These are phyloP conservation scores for Chalcosyrphus nemorum DNA, from an alignment of 2,888 invertebrate species.

Conservation along the genomic window DNA sequence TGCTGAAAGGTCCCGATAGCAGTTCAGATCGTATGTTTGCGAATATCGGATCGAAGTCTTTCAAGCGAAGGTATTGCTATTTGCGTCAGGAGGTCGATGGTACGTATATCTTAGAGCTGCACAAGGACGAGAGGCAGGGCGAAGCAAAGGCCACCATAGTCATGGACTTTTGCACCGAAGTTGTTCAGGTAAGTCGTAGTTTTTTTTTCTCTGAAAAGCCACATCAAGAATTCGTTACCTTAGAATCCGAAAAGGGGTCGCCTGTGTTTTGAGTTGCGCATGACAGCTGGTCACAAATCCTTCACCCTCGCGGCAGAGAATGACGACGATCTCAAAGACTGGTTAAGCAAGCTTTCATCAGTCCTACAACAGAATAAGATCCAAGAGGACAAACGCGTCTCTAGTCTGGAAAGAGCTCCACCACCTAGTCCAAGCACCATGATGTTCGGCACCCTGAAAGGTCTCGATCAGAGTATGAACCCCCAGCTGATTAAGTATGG, in stretches of 20 bases:
- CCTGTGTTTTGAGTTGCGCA: slow-evolving; percentile 93
- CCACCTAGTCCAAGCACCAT: slow-evolving; percentile 85
- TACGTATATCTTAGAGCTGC: slow-evolving; percentile 94
- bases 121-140: slow-evolving; percentile 95
- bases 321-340: slow-evolving; percentile 91
- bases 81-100: slow-evolving; percentile 95
- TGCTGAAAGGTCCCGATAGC: slow-evolving; percentile 95
- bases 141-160: slow-evolving; percentile 96
- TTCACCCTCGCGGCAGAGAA: slow-evolving; percentile 93
- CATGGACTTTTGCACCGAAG: slow-evolving; percentile 96
- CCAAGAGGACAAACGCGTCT: slow-evolving; percentile 89
- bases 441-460: slow-evolving; percentile 92
- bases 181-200: slow-evolving; percentile 86
- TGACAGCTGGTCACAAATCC: slow-evolving; percentile 92
- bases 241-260: slow-evolving; percentile 93
- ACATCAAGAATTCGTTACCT: no score
- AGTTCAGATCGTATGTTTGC: slow-evolving; percentile 95
- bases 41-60: slow-evolving; percentile 95
- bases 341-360: slow-evolving; percentile 91
- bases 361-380: slow-evolving; percentile 92
- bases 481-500: slow-evolving; percentile 95
- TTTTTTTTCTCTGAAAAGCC: slow-evolving; percentile 51
- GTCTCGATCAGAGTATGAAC: slow-evolving; percentile 95
- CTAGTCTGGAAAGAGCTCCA: slow-evolving; percentile 85
- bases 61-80: slow-evolving; percentile 94